Conservation (phyloP, 2,888 invertebrate genomes). For the Drosophila diplacantha region DNA sequence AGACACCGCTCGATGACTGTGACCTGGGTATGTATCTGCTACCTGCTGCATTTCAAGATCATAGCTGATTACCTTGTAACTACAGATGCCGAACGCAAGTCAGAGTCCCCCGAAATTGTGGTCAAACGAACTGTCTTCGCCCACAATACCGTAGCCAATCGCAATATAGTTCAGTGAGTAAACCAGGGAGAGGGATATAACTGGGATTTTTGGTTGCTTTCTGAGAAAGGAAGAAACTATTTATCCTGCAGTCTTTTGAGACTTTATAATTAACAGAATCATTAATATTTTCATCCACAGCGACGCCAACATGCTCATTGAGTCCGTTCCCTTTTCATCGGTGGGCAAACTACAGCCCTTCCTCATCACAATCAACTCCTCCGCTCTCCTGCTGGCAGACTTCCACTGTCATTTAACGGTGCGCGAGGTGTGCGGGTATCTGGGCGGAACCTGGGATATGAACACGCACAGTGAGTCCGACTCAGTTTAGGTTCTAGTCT, state of each 20-base stretch:
- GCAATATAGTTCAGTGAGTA: constrained; percentile 87
- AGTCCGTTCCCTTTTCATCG: constrained; percentile 91
- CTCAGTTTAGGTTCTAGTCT: constrained; percentile 16
- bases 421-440: constrained; percentile 96
- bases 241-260: no score
- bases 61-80: not conserved
- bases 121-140: constrained; percentile 84
- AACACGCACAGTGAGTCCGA: constrained; percentile 90
- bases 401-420: constrained; percentile 96
- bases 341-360: constrained; percentile 96
- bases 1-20: constrained; percentile 75
- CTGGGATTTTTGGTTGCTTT: not conserved
- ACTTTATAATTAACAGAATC: not conserved
- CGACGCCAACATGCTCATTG: constrained; percentile 92
- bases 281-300: constrained; percentile 77
- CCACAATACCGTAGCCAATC: constrained; percentile 86
- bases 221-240: no score
- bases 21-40: constrained; percentile 54
- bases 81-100: constrained; percentile 81
- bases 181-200: not conserved
- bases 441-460: constrained; percentile 96
- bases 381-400: constrained; percentile 91
- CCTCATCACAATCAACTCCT: constrained; percentile 90
- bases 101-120: constrained; percentile 81
- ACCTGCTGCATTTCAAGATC: not conserved